Evolutionary conservation across 1,140 invertebrate genomes (phyloP).

Genomic region (Meteorus sp.): DNA sequence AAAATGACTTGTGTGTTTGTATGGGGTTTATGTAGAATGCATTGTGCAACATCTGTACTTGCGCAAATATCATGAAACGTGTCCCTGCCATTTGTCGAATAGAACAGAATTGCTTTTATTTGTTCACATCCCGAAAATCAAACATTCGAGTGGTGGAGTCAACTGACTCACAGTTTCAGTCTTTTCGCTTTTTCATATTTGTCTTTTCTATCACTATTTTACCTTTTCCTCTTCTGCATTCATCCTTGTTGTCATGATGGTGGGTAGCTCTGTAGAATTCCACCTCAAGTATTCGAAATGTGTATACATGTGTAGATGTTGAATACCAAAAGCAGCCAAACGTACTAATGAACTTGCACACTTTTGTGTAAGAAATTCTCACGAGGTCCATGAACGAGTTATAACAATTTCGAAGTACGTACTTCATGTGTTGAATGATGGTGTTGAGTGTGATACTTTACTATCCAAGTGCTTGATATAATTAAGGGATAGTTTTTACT

Average conservation of each 20-base stretch:
- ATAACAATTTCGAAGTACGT: neutral
- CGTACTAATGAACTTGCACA: slow-evolving; percentile 26
- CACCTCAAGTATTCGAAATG: slow-evolving; percentile 10
- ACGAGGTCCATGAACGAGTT: slow-evolving; percentile 4
- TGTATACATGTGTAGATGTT: neutral
- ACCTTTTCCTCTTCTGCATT: neutral
- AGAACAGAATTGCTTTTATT: slow-evolving; percentile 22
- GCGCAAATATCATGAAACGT: slow-evolving; percentile 14
- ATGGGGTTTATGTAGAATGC: neutral
- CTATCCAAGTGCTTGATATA: too few relatives aligned
- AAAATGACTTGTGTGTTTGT: too few relatives aligned
- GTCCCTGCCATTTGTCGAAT: slow-evolving; percentile 2
- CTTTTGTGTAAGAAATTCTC: slow-evolving; percentile 13
- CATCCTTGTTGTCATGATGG: neutral
- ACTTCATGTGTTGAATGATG: neutral
- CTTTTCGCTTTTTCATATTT: neutral
- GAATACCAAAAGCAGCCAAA: slow-evolving; percentile 19
- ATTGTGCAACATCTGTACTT: slow-evolving; percentile 15
- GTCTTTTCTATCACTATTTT: neutral
- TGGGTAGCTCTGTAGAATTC: slow-evolving; percentile 9
- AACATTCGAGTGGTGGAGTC: slow-evolving; percentile 11
- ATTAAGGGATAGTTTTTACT: slow-evolving; percentile 12
- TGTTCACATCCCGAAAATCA: slow-evolving; percentile 19
- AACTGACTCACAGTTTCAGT: neutral
- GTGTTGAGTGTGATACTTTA: neutral